Base-by-base conservation (phyloP, 2,888 invertebrate genomes). In the Sussaba pulchella region DNA sequence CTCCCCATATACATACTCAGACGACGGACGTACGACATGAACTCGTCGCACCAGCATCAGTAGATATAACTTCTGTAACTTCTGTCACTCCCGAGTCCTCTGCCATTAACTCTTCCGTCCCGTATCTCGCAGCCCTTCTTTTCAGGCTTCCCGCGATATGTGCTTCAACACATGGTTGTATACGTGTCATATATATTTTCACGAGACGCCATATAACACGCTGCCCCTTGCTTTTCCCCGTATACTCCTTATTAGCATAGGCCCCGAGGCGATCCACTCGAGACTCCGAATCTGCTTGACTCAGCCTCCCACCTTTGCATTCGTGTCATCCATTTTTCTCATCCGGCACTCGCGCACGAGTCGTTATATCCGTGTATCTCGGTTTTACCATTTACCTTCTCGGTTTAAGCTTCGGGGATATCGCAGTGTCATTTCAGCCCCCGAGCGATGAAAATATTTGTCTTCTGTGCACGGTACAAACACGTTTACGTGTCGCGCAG, bases 231-330 rank as follows among this genome's bases (percentile, higher is more conserved):
- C 41, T 57, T n/a, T 50, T 72, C 59, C 59, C 36, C 57, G 71
- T 61, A 31, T 66, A 63, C 67, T 70, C 70, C 79, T 82, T 80
- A 82, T 82, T 81, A 81, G 73, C 82, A 69, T 64, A 52, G 63
- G 72, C 72, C 75, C 78, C 64, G 57, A 17, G 70, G 76, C 76
- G 67, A 71, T 76, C 50, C 54, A 82, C 83, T 84, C 50, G 82
- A 84, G 83, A 82, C 84, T 74, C 45, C 21, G 57, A 43, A 69
- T 71, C 59, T 66, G 57, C 41, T 66, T 19, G 73, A 63, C 72
- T 80, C 45, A 64, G 57, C 31, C 31, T 78, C 64, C 63, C 61
- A 70, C 69, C 78, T 70, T 61, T 47, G 50, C 14, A 57, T 26
- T 59, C 36, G 9, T 54, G 54, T 43, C 52, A 31, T 63, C 73